These are phyloP conservation scores for Cheilinus undulatus DNA, from an alignment of 2,113 vertebrate species.

Conservation along the genomic window DNA sequence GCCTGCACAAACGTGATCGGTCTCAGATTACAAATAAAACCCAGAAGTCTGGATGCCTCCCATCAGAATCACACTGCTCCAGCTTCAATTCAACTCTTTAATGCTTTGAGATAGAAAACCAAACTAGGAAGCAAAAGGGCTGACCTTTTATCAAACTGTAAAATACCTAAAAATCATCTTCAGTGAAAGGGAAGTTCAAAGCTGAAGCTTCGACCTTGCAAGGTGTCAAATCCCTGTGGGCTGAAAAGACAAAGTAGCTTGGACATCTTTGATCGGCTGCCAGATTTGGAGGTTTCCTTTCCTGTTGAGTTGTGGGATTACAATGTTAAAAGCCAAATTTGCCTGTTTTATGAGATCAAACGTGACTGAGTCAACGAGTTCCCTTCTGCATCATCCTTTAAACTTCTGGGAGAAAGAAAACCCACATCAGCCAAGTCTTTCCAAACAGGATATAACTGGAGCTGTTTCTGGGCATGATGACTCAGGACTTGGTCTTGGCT, in stretches of 20 bases:
- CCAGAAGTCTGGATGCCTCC: background rate
- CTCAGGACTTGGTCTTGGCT: background rate
- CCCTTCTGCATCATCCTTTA: background rate
- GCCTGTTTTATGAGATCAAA: conserved; percentile 25
- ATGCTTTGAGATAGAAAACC: conserved; percentile 16
- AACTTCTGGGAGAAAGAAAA: background rate
- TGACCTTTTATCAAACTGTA: conserved; percentile 23
- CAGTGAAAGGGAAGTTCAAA: conserved; percentile 29
- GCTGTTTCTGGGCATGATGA: background rate
- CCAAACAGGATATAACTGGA: background rate
- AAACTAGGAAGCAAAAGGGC: conserved; percentile 13
- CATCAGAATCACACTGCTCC: background rate
- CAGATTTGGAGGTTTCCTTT: conserved; percentile 9
- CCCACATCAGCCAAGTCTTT: background rate
- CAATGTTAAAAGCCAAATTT: conserved; percentile 7
- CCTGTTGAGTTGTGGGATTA: conserved; percentile 24
- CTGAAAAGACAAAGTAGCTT: conserved; percentile 15
- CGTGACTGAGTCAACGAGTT: conserved; percentile 8
- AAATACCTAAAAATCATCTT: conserved; percentile 28
- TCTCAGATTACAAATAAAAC: no score
- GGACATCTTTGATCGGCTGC: conserved; percentile 52
- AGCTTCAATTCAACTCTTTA: background rate
- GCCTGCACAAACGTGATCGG: no score
- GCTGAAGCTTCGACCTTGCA: conserved; percentile 13
- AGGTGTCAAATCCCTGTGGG: background rate